phyloP scores from a whole-genome alignment of 2,888 invertebrate genomes.

The Drosophila diplacantha region DNA sequence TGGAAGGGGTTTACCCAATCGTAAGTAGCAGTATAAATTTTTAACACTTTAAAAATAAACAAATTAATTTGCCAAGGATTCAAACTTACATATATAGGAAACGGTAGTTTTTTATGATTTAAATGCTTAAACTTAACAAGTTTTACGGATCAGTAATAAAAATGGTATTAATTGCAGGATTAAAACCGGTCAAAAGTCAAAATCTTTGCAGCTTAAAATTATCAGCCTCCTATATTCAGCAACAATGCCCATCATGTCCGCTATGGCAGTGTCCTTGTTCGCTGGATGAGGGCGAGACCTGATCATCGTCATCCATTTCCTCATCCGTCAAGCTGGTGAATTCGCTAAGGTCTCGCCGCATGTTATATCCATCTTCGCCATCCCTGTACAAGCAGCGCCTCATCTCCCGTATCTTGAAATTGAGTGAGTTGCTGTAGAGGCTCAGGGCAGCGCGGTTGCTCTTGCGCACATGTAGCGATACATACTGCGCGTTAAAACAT shows the following conservation, averaged over 20 bases:
- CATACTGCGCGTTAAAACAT: slow-evolving; percentile 97
- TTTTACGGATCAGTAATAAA: too few species aligned
- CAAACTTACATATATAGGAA: neutral
- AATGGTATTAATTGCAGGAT: too few species aligned
- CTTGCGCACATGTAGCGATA: slow-evolving; percentile 97
- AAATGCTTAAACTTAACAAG: too few species aligned
- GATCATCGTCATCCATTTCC: slow-evolving; percentile 28
- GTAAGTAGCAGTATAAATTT: neutral
- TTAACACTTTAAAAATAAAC: neutral
- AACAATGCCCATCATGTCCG: slow-evolving; percentile 77
- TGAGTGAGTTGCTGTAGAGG: slow-evolving; percentile 94
- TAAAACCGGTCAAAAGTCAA: too few species aligned
- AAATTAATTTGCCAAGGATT: too few species aligned
- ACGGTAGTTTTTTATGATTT: neutral
- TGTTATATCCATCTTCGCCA: slow-evolving; percentile 99
- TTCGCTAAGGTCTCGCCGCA: slow-evolving; percentile 92
- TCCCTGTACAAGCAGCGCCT: slow-evolving; percentile 99
- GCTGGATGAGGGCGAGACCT: slow-evolving; percentile 28
- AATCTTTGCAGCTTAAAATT: neutral
- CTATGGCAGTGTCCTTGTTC: slow-evolving; percentile 49
- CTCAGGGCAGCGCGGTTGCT: slow-evolving; percentile 98
- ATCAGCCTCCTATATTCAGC: slow-evolving; percentile 46
- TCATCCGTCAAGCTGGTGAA: slow-evolving; percentile 74
- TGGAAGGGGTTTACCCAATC: neutral
- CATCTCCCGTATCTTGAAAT: slow-evolving; percentile 88